Conservation (phyloP, 1,140 invertebrate species). For the Bombus fervidus region DNA sequence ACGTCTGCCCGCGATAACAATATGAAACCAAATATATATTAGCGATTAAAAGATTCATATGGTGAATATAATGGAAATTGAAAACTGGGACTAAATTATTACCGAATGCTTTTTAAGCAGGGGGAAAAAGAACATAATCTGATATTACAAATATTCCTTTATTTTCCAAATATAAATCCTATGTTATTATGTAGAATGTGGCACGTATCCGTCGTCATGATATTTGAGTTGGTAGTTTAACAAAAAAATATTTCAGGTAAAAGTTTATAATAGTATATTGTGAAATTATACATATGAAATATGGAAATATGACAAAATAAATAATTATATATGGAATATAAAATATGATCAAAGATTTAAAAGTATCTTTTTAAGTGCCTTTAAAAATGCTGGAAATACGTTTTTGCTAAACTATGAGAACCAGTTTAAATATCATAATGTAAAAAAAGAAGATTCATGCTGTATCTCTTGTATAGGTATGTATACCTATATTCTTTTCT, state of each 20-base stretch:
- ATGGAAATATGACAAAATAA: neutral
- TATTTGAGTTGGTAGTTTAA: neutral
- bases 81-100: neutral
- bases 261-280: neutral
- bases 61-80: neutral
- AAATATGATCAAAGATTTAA: neutral
- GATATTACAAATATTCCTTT: neutral
- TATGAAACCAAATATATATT: slow-evolving; percentile 11
- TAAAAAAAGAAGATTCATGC: neutral
- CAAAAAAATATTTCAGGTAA: neutral
- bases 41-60: slow-evolving; percentile 40
- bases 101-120: neutral
- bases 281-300: too few species aligned
- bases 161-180: neutral
- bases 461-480: neutral
- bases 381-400: neutral
- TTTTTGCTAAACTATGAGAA: neutral
- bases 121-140: neutral
- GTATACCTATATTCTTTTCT: too few species aligned
- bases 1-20: slow-evolving; percentile 14
- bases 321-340: neutral
- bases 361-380: neutral
- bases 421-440: neutral
- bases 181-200: neutral
- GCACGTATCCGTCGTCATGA: neutral